phyloP scores from a whole-genome alignment of 2,113 vertebrate genomes.

The Corapipo altera region DNA sequence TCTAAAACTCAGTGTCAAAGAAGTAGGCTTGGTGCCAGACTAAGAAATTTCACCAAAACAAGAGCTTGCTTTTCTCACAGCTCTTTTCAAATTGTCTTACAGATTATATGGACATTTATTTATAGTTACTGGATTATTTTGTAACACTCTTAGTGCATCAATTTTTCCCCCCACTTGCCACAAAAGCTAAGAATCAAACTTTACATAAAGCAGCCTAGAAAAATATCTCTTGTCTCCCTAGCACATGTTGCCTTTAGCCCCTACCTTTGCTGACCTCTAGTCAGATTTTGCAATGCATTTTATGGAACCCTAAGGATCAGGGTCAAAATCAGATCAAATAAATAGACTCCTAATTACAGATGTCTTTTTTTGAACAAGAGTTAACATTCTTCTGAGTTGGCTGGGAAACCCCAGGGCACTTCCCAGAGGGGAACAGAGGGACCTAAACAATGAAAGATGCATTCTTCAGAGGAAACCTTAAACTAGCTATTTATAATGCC shows the following conservation, averaged over 20 bases:
- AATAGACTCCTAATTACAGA: not conserved
- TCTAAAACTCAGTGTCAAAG: not conserved
- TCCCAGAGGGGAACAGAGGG: not conserved
- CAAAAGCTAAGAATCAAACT: not conserved
- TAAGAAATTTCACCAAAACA: not conserved
- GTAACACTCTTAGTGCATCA: not conserved
- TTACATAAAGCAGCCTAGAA: not conserved
- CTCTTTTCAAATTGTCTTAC: not conserved
- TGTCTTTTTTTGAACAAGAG: not conserved
- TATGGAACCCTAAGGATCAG: not conserved
- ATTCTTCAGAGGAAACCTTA: not conserved
- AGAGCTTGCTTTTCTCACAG: not conserved
- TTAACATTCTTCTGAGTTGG: not conserved
- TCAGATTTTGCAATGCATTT: not conserved
- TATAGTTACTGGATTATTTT: constrained; percentile 11
- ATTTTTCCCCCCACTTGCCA: not conserved
- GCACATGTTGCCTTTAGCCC: not conserved
- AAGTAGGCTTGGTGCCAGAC: constrained; percentile 10
- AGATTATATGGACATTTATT: constrained; percentile 1
- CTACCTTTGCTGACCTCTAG: not conserved
- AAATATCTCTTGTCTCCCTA: not conserved
- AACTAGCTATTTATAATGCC: not conserved
- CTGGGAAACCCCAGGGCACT: not conserved
- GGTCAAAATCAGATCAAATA: not conserved
- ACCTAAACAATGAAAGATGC: not conserved